Evolutionary conservation across 2,888 invertebrate species (phyloP), one percentile per base, ranked within the genome.

Genomic region (Caenorhabditis imperialis): DNA sequence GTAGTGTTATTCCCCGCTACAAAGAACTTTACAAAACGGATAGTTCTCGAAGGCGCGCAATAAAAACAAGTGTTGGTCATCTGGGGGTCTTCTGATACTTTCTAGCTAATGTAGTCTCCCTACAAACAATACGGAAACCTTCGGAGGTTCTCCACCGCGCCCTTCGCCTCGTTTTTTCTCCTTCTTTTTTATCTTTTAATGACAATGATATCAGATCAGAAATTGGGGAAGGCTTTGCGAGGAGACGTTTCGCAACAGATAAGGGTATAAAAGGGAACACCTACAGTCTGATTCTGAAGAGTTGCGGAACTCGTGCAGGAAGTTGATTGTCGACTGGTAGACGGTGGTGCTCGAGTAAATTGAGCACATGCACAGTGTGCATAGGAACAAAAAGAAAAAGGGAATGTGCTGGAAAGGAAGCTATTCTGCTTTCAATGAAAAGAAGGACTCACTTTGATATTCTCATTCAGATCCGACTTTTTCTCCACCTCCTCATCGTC

Each of bases 301-400:
- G 48, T 82, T 82, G 27, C 77, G 70, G 35, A 75, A 82, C 8
- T 78, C 74, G 60, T 82, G 80, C 42, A 82, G 70, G 44, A 75
- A 78, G 16, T 76, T 82, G 55, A 81, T 75, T 1, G 82, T 81
- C 25, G 80, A 75, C 37, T 80, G 78, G 48, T 75, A 80, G 48
- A 78, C 69, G 22, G 76, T 69, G n/a, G 74, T 55, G 65, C 75
- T 80, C 33, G 76, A 38, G 40, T 80, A 77, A 40, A 80, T 74
- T 20, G 74, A 63, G 35, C 63, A 58, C 55, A 78, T 75, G 48
- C 78, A 74, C 18, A 78, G 10, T n/a, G 80, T 80, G 58, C 77
- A 78, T n/a, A 80, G 50, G 16, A 80, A 71, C 20, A 80, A 42
- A 33, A 78, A 77, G 37, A 77, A 74, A 20, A 80, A 67, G 22